Evolutionary conservation across 2,797 vertebrate genomes (phyloP).

Genomic region (Labroides dimidiatus): DNA sequence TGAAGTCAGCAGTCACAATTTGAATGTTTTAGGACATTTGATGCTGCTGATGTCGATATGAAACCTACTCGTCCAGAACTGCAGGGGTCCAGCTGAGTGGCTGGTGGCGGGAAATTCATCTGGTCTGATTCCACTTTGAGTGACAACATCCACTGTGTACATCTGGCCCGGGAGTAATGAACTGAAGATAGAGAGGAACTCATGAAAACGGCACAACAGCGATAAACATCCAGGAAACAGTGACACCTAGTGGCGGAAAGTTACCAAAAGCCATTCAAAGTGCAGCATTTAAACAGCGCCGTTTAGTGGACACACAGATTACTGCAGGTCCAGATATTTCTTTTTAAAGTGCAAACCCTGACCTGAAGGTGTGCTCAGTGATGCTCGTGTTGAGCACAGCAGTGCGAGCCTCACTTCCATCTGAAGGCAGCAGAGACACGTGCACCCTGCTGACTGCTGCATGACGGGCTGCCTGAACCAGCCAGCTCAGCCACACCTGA

Average conservation of each 20-base stretch:
- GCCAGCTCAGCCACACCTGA: slow-evolving; percentile 90
- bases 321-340: slow-evolving; percentile 10
- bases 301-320: slow-evolving; percentile 31
- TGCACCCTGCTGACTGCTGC: slow-evolving; percentile 87
- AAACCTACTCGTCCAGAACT: slow-evolving; percentile 93
- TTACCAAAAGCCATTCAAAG: neutral
- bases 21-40: neutral
- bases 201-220: slow-evolving; percentile 2
- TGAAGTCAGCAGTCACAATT: neutral
- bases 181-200: slow-evolving; percentile 75
- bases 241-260: slow-evolving; percentile 46
- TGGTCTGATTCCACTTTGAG: slow-evolving; percentile 88
- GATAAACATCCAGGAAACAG: neutral
- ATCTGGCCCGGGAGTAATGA: slow-evolving; percentile 90
- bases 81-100: slow-evolving; percentile 86
- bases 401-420: slow-evolving; percentile 79
- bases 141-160: slow-evolving; percentile 88
- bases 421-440: slow-evolving; percentile 86
- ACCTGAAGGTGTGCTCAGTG: slow-evolving; percentile 91
- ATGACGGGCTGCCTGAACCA: slow-evolving; percentile 87
- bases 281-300: slow-evolving; percentile 22
- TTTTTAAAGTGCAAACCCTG: slow-evolving; percentile 22
- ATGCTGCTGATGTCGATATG: neutral
- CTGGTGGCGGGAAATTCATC: slow-evolving; percentile 90
- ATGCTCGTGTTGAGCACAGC: slow-evolving; percentile 87